Percentiles rank a stretch among this genome's conserved stretches.
These are phyloP conservation scores for Harpegnathos saltator DNA, from an alignment of 1,140 invertebrate species.

Conservation along the genomic window DNA sequence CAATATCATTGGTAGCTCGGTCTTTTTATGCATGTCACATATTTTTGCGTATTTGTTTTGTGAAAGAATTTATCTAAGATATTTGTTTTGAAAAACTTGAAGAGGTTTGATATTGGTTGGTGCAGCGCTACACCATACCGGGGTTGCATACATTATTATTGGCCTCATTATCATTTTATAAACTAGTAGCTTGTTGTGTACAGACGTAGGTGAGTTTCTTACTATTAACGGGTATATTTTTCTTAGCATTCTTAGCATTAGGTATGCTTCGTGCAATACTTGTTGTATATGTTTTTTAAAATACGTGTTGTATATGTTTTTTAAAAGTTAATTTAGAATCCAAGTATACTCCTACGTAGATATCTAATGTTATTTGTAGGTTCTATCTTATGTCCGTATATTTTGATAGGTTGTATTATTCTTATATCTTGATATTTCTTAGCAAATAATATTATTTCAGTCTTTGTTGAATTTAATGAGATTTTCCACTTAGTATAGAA, in stretches of 20 bases:
- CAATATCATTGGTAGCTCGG: too few species aligned
- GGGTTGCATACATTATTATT: slow-evolving; percentile 12
- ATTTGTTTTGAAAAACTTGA: slow-evolving; percentile 21
- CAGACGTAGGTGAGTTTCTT: neutral
- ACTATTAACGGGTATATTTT: slow-evolving; percentile 8
- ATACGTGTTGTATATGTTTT: slow-evolving; percentile 4
- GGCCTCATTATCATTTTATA: slow-evolving; percentile 27
- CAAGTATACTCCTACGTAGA: slow-evolving; percentile 68
- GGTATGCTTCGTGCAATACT: neutral
- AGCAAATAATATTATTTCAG: slow-evolving; percentile 69
- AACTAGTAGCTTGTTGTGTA: neutral
- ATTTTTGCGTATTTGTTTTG: neutral
- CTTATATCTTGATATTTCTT: slow-evolving; percentile 62
- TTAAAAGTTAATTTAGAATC: slow-evolving; percentile 41
- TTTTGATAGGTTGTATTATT: slow-evolving; percentile 70
- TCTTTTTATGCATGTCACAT: neutral
- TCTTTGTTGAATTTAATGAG: slow-evolving; percentile 70
- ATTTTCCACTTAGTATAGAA: slow-evolving; percentile 74
- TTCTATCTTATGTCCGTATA: slow-evolving; percentile 54
- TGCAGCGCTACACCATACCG: slow-evolving; percentile 9
- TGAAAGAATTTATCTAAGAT: slow-evolving; percentile 1
- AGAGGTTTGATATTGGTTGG: neutral
- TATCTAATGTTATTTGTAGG: slow-evolving; percentile 62
- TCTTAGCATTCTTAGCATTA: neutral
- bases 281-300: too few species aligned